Base-by-base conservation (phyloP, 2,797 vertebrate genomes). In the Hemitrygon akajei region DNA sequence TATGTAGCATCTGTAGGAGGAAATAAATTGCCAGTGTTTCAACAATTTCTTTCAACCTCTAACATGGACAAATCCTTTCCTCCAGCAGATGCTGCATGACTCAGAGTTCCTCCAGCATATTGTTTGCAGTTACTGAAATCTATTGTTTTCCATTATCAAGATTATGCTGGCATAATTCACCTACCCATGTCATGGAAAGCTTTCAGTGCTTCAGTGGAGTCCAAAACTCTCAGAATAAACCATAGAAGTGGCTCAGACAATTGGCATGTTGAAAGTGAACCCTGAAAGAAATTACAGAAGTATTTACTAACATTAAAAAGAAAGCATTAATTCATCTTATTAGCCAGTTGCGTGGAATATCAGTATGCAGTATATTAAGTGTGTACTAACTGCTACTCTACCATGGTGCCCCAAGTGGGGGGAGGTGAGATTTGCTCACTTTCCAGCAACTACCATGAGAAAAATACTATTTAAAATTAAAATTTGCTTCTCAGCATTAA, bases 161-260 rank as follows among this genome's bases (percentile, higher is more conserved):
- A 79, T 27, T 47, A 16, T 20, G 34, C n/a, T 22, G 18, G 16
- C 30, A 66, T 22, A 93, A 47, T 58, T 84, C 82, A 80, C 96
- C 95, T 96, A 99, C 99, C 99, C 99, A 99, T 99, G 95, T 99
- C 98, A 60, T 99, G 99, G 94, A 99, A 99, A 93, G 98, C 98
- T 97, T 98, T 99, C 92, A 99, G 97, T 75, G 99, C 98, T 86
- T 99, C 99, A 69, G 98, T 99, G 94, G 99, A 99, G 95, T 99
- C 99, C 96, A 99, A 93, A 3, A 99, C 99, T 95, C 99, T 97
- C 93, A 99, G 97, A 95, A 99, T 99, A 95, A 99, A 99, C 99
- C 99, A 99, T n/a, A 99, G 95, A 20, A 99, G 96, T 12, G 99
- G 99, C 95, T 99, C 99, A 0, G 99, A 99, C 94, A 99, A 97